These are phyloP conservation scores for Caenorhabditis sp. DNA, from an alignment of 2,888 invertebrate species.

Conservation along the genomic window DNA sequence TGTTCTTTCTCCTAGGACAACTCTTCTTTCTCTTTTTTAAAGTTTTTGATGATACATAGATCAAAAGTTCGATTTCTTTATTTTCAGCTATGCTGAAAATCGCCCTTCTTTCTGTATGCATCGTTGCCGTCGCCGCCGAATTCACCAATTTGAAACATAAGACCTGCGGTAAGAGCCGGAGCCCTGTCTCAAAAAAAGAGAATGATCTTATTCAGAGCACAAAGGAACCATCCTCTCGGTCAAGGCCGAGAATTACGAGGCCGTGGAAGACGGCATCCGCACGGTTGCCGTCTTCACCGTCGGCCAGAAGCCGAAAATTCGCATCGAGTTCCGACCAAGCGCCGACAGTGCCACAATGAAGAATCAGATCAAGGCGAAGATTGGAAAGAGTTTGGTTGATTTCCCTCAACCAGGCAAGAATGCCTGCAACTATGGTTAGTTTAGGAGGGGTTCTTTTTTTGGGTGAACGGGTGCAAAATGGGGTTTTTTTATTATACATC, in stretches of 20 bases:
- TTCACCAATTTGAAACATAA: conserved; percentile 27
- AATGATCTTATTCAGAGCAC: no score
- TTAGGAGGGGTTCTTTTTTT: neutral
- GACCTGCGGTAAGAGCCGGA: conserved; percentile 19
- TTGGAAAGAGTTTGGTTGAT: conserved; percentile 48
- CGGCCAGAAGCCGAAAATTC: conserved; percentile 26
- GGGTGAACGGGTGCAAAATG: no score
- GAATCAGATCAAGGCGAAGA: conserved; percentile 47
- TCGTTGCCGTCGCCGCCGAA: conserved; percentile 1
- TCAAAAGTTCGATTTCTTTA: no score
- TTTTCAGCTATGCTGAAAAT: neutral
- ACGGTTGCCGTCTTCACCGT: conserved; percentile 40
- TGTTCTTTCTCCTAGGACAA: no score
- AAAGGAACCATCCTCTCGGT: conserved; percentile 19
- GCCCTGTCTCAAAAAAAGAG: no score
- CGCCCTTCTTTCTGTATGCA: neutral
- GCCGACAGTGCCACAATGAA: conserved; percentile 26
- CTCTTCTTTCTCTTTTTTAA: no score
- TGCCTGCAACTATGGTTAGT: conserved; percentile 44
- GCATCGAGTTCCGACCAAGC: conserved; percentile 29
- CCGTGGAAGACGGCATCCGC: conserved; percentile 24
- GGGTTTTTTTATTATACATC: no score
- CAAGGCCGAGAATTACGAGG: conserved; percentile 14
- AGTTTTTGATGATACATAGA: no score
- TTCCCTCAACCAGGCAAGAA: conserved; percentile 47